Base-by-base conservation (phyloP, 1,140 invertebrate genomes). In the Rhynchophorus ferrugineus region DNA sequence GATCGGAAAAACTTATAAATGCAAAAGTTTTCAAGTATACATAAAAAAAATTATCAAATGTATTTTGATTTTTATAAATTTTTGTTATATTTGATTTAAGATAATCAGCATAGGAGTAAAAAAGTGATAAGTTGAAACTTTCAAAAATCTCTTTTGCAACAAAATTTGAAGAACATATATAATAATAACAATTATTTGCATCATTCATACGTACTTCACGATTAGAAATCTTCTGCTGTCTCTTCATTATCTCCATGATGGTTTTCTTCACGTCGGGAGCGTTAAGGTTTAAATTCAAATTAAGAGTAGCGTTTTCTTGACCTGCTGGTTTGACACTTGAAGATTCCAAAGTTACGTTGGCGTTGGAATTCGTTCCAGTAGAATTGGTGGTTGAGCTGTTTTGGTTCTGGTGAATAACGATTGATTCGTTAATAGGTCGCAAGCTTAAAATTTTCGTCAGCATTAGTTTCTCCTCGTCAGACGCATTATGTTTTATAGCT, bases 161-260 rank as follows among this genome's bases (percentile, higher is more conserved):
- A n/a, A n/a, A n/a, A n/a, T n/a, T n/a, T n/a, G n/a, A n/a, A n/a
- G n/a, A n/a, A n/a, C n/a, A n/a, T n/a, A n/a, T n/a, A n/a, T n/a
- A n/a, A n/a, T n/a, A n/a, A n/a, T n/a, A n/a, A n/a, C n/a, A n/a
- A n/a, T n/a, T n/a, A n/a, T n/a, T n/a, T n/a, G n/a, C n/a, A n/a
- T n/a, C n/a, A n/a, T n/a, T n/a, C n/a, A n/a, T n/a, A n/a, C n/a
- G n/a, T n/a, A n/a, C n/a, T n/a, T n/a, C n/a, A n/a, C n/a, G n/a
- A n/a, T n/a, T n/a, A n/a, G n/a, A n/a, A n/a, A n/a, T n/a, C n/a
- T 48, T 42, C 37, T 54, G 52, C 29, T 54, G 52, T 33, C 52
- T 42, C 3, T 54, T 18, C 52, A 54, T 54, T 8, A 54, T 38
- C 36, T 54, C 52, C 38, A 48, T 37, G 11, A 54, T 14, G n/a